phyloP scores from a whole-genome alignment of 1,140 invertebrate species.

The Glomeris maerens region DNA sequence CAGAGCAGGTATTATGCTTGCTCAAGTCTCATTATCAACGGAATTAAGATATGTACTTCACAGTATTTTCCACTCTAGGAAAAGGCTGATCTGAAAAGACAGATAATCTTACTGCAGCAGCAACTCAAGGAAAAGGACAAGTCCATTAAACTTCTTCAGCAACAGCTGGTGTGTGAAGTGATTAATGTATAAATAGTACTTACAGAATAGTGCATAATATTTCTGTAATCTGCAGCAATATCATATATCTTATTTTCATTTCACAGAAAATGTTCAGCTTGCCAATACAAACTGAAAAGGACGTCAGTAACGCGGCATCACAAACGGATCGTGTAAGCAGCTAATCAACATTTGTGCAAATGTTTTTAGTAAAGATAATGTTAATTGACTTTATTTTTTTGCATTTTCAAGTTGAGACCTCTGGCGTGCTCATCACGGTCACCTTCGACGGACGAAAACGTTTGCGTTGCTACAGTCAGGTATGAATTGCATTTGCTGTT shows the following conservation, averaged over 20 bases:
- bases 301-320: background rate
- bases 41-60: background rate
- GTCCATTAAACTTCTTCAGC: slow-evolving; percentile 48
- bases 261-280: too few species aligned
- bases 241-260: too few species aligned
- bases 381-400: too few species aligned
- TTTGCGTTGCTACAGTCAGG: too few species aligned
- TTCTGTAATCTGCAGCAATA: too few species aligned
- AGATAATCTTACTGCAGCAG: slow-evolving; percentile 31
- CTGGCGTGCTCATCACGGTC: too few species aligned
- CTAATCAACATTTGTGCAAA: background rate
- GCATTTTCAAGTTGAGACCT: too few species aligned
- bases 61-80: slow-evolving; percentile 31
- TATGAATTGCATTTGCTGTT: too few species aligned
- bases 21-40: background rate
- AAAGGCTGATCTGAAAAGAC: slow-evolving; percentile 53
- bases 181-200: too few species aligned
- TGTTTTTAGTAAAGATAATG: too few species aligned
- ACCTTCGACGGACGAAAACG: too few species aligned
- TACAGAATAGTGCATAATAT: too few species aligned
- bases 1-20: background rate
- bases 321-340: background rate
- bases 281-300: background rate
- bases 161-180: slow-evolving; percentile 39
- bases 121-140: slow-evolving; percentile 57